Conservation (phyloP, 2,888 invertebrate species). For the Sialis lutaria region DNA sequence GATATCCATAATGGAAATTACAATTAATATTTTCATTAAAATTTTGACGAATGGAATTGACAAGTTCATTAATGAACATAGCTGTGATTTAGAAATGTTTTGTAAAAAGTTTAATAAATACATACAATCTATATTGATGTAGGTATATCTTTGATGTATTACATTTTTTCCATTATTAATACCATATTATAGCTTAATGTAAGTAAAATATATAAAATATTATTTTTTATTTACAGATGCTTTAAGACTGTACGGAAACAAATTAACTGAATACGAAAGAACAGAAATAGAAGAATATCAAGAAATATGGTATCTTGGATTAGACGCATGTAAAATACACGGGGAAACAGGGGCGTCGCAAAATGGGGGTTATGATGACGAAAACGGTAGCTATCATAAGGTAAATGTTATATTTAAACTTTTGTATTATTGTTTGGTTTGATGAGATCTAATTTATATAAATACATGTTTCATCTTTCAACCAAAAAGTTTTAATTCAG, state of each 20-base stretch:
- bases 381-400: slow-evolving; percentile 90
- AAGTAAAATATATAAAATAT: not conserved
- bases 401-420: slow-evolving; percentile 28
- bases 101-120: too few relatives aligned
- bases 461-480: too few relatives aligned
- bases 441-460: too few relatives aligned
- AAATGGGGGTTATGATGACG: slow-evolving; percentile 81
- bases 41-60: too few relatives aligned
- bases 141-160: too few relatives aligned
- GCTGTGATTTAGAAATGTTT: too few relatives aligned
- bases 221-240: slow-evolving; percentile 41
- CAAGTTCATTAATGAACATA: too few relatives aligned
- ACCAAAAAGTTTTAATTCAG: too few relatives aligned
- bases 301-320: slow-evolving; percentile 86
- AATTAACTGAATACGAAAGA: slow-evolving; percentile 78
- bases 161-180: too few relatives aligned
- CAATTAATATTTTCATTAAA: too few relatives aligned
- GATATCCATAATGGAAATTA: too few relatives aligned
- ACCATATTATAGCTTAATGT: not conserved
- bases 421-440: not conserved
- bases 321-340: slow-evolving; percentile 72
- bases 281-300: slow-evolving; percentile 82
- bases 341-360: slow-evolving; percentile 63
- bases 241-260: slow-evolving; percentile 64
- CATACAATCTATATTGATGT: too few relatives aligned